A percentile compares a stretch with the other conserved stretches of the same genome.
These are phyloP conservation scores for Junonia oenone DNA, from an alignment of 2,888 invertebrate species.

Conservation along the genomic window DNA sequence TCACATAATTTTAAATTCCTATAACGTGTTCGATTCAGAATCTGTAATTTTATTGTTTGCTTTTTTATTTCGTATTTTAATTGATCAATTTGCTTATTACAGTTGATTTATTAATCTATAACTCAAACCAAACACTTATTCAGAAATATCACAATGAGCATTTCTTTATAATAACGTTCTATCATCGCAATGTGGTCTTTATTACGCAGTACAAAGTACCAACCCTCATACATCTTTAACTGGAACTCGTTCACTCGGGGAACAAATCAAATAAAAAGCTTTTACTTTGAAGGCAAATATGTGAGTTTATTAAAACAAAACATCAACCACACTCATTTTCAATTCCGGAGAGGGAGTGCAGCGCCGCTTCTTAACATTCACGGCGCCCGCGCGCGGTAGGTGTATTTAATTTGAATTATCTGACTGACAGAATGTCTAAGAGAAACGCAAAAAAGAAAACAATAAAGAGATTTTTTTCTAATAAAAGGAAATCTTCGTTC, in stretches of 20 bases:
- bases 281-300: slow-evolving; percentile 64
- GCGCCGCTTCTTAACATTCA: slow-evolving; percentile 62
- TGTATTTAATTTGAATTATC: slow-evolving; percentile 75
- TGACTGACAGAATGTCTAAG: slow-evolving; percentile 70
- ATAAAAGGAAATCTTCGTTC: slow-evolving; percentile 57
- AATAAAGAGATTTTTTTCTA: slow-evolving; percentile 58
- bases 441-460: slow-evolving; percentile 51
- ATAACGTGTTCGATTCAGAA: slow-evolving; percentile 1
- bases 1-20: slow-evolving; percentile 40
- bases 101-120: neutral
- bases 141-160: neutral
- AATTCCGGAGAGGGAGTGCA: slow-evolving; percentile 57
- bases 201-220: slow-evolving; percentile 20
- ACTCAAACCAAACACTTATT: neutral
- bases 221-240: slow-evolving; percentile 37
- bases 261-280: slow-evolving; percentile 65
- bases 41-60: neutral
- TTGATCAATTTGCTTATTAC: neutral
- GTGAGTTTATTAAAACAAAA: slow-evolving; percentile 72
- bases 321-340: slow-evolving; percentile 61
- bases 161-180: neutral
- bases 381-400: slow-evolving; percentile 59
- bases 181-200: neutral
- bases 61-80: neutral
- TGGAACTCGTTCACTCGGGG: slow-evolving; percentile 40